Conservation (phyloP, 2,113 vertebrate species). For the Pycnonotus jocosus region DNA sequence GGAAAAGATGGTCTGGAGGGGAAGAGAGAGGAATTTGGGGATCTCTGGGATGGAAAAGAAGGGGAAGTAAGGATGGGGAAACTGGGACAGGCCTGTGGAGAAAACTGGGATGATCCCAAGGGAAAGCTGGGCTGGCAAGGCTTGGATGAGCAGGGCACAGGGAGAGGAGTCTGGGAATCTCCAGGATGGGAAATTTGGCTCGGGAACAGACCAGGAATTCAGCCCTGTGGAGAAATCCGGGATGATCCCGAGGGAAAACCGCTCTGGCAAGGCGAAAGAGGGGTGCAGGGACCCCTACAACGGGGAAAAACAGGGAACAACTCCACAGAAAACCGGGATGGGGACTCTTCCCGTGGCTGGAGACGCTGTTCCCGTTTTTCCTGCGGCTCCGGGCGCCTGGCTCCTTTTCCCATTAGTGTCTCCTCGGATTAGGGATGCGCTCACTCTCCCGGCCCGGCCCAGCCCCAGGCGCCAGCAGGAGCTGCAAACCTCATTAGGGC, state of each 20-base stretch:
- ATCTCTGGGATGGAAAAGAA: not conserved
- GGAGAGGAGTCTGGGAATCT: rapidly evolving
- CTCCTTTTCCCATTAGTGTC: constrained; percentile 4
- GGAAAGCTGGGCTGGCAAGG: not conserved
- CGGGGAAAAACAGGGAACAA: rapidly evolving
- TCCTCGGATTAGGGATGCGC: constrained; percentile 4
- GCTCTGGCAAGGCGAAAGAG: rapidly evolving
- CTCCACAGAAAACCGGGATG: rapidly evolving
- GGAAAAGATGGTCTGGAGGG: not conserved
- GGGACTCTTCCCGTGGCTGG: rapidly evolving
- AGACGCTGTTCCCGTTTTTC: rapidly evolving
- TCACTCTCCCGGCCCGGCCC: not conserved
- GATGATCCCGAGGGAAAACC: not conserved
- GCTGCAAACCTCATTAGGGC: constrained; percentile 50
- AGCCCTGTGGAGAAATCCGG: not conserved
- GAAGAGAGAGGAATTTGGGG: not conserved
- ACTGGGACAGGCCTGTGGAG: not conserved
- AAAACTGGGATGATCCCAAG: not conserved
- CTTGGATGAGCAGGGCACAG: too few relatives aligned
- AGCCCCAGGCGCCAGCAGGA: constrained; percentile 27
- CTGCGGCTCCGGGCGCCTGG: not conserved
- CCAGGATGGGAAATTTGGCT: not conserved
- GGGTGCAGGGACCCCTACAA: rapidly evolving
- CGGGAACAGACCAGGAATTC: not conserved
- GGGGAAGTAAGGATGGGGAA: not conserved